A percentile compares a stretch with the other conserved stretches of the same genome.
These are phyloP conservation scores for Cichladusa arquata DNA, from an alignment of 2,113 vertebrate genomes.

Conservation along the genomic window DNA sequence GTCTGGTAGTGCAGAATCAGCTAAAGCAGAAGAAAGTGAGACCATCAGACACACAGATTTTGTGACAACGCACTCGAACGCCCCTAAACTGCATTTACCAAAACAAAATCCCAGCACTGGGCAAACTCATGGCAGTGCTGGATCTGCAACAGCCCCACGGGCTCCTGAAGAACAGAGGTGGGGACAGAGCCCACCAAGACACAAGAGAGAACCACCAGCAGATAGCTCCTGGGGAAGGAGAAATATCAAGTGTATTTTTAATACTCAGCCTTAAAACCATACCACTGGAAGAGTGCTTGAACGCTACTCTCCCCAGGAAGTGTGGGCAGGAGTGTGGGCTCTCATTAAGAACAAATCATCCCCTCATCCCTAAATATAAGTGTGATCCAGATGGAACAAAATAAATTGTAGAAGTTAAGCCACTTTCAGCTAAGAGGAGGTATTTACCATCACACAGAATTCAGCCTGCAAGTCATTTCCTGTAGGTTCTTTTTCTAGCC, in stretches of 20 bases:
- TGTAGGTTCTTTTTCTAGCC: slow-evolving; percentile 57
- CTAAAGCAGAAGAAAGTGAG: not conserved
- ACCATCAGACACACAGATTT: accelerated
- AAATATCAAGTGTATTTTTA: slow-evolving; percentile 13
- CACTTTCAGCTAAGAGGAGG: not conserved
- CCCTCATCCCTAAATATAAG: slow-evolving; percentile 41
- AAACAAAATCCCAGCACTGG: not conserved
- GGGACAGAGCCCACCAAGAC: not conserved
- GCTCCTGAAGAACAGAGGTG: not conserved
- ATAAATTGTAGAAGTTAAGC: slow-evolving; percentile 1
- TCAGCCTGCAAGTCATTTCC: slow-evolving; percentile 63
- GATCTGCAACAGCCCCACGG: accelerated
- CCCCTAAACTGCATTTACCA: not conserved
- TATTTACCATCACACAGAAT: not conserved
- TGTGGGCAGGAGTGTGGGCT: slow-evolving; percentile 12
- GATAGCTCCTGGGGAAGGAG: not conserved
- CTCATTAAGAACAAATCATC: slow-evolving; percentile 56
- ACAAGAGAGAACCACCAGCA: accelerated
- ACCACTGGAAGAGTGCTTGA: not conserved
- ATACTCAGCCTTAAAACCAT: not conserved
- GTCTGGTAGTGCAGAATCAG: not conserved
- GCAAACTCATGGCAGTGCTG: not conserved
- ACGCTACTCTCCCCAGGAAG: slow-evolving; percentile 9
- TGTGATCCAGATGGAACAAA: slow-evolving; percentile 31
- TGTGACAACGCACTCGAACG: not conserved